Evolutionary conservation across 2,113 vertebrate genomes (phyloP).

Genomic region (Peromyscus leucopus): DNA sequence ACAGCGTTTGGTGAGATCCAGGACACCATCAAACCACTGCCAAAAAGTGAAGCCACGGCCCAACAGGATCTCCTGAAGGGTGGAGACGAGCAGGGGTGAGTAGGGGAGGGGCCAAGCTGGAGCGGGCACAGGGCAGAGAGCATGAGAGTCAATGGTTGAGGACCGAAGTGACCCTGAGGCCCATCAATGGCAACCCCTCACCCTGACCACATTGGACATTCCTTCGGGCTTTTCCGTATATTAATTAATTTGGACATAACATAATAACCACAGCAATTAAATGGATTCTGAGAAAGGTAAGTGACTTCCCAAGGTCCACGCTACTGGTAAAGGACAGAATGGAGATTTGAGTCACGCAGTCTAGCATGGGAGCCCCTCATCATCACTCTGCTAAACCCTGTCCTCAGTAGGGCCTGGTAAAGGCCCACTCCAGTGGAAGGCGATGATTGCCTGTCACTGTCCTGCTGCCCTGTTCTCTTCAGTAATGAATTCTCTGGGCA

Average conservation of each 20-base stretch:
- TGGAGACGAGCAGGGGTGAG: background rate
- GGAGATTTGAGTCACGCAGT: background rate
- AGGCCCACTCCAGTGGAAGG: background rate
- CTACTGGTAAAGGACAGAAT: background rate
- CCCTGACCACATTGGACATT: background rate
- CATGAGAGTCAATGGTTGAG: background rate
- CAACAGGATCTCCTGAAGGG: slow-evolving; percentile 93
- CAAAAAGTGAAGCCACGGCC: slow-evolving; percentile 97
- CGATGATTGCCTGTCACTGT: background rate
- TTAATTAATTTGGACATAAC: background rate
- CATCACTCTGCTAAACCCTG: background rate
- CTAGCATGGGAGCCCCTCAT: background rate
- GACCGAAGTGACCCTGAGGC: background rate
- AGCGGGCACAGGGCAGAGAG: background rate
- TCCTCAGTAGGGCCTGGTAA: background rate
- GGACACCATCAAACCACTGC: slow-evolving; percentile 99
- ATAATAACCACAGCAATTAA: background rate
- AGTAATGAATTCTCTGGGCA: background rate
- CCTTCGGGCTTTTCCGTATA: background rate
- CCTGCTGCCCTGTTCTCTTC: background rate
- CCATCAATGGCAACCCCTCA: background rate
- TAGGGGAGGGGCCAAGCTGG: background rate
- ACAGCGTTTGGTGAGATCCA: slow-evolving; percentile 97
- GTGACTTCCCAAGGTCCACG: slow-evolving; percentile 11
- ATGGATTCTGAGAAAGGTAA: background rate